Conservation (phyloP, 2,797 vertebrate genomes). For the Oreonectes daqikongensis region DNA sequence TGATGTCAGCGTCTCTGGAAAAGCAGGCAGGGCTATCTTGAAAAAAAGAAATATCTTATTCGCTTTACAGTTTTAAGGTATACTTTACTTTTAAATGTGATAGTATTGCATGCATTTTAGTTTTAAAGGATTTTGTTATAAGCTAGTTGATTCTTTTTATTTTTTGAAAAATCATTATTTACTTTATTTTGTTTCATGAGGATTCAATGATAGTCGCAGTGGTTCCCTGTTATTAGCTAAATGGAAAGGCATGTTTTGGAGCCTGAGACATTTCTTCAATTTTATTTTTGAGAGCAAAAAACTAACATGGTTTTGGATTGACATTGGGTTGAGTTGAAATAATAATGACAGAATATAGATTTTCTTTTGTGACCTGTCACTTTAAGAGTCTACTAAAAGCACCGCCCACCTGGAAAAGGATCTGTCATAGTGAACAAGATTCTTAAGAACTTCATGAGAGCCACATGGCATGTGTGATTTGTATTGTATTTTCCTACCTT, state of each 20-base stretch:
- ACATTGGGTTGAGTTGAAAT: too few relatives aligned
- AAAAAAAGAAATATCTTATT: slow-evolving; percentile 32
- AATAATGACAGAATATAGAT: too few relatives aligned
- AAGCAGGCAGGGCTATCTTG: slow-evolving; percentile 52
- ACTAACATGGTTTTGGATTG: too few relatives aligned
- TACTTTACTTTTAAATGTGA: neutral
- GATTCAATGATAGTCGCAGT: too few relatives aligned
- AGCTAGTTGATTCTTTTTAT: too few relatives aligned
- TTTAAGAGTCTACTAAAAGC: neutral
- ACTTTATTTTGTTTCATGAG: too few relatives aligned
- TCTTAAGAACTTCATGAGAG: neutral
- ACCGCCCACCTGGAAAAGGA: slow-evolving; percentile 6
- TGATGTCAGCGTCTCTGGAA: slow-evolving; percentile 59
- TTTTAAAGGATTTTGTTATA: too few relatives aligned
- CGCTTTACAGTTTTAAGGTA: slow-evolving; percentile 3
- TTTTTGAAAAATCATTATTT: too few relatives aligned
- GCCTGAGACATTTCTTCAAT: too few relatives aligned
- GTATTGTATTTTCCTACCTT: slow-evolving; percentile 10
- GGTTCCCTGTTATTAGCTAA: too few relatives aligned
- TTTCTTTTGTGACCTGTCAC: neutral
- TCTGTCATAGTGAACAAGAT: neutral
- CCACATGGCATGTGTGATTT: neutral
- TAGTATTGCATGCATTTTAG: neutral
- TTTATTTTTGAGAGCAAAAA: too few relatives aligned
- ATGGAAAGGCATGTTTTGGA: too few relatives aligned